Percentiles rank a stretch among this genome's conserved stretches.
Conservation (phyloP, 2,888 invertebrate species). For the Nomada ruficornis region DNA sequence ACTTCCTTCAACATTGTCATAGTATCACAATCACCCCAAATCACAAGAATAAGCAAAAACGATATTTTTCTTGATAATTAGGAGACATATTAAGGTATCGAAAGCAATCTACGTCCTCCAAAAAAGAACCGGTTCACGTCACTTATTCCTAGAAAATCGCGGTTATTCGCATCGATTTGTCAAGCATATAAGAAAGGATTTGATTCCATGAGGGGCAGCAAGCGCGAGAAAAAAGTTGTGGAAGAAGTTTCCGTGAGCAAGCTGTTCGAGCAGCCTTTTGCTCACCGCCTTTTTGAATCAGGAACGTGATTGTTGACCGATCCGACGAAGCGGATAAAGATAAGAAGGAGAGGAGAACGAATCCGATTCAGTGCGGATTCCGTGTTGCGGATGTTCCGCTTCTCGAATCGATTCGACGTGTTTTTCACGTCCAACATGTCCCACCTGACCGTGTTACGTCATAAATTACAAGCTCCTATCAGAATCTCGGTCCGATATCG, state of each 20-base stretch:
- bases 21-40: too few species aligned
- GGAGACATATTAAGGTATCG: not conserved
- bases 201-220: constrained; percentile 1
- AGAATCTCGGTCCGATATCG: constrained; percentile 30
- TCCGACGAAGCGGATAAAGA: constrained; percentile 66
- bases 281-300: constrained; percentile 34
- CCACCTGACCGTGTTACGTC: constrained; percentile 46
- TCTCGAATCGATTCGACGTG: constrained; percentile 52
- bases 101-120: not conserved
- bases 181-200: not conserved
- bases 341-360: constrained; percentile 51
- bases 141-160: not conserved
- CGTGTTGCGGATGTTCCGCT: constrained; percentile 47
- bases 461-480: constrained; percentile 50
- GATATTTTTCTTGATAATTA: not conserved
- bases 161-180: not conserved
- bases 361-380: constrained; percentile 53
- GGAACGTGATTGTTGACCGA: constrained; percentile 60
- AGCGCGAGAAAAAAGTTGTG: constrained; percentile 12
- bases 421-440: constrained; percentile 47
- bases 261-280: constrained; percentile 21
- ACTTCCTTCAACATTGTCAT: too few species aligned
- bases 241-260: constrained; percentile 37
- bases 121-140: not conserved
- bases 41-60: not conserved